Evolutionary conservation across 2,113 vertebrate genomes (phyloP), one percentile per base, ranked within the genome.

Genomic region (Serinus canaria): DNA sequence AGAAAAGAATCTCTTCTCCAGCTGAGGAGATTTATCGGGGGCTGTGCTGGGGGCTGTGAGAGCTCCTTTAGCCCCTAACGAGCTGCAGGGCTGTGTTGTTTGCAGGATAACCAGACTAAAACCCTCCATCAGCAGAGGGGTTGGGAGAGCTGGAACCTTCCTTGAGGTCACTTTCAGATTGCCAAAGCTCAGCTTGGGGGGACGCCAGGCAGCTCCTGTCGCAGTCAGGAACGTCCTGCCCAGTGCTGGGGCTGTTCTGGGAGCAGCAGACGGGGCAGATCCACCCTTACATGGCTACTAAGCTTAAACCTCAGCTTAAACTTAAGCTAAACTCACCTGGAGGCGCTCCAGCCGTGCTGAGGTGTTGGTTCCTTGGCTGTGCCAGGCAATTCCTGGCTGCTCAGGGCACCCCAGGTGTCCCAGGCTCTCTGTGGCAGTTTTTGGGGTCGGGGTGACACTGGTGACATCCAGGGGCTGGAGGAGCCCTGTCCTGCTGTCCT

Each of bases 271-370:
- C 6, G 31, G 21, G 22, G 50, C 11, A 8, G 43, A 33, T 30
- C 75, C 75, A 24, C 15, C 49, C 14, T 1, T 25, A 0, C 43
- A 2, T 1, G 6, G 9, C 67, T 7, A 1, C 23, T 46, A 10
- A 67, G 8, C 68, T 41, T 7, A 31, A 47, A 6, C 44, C 28
- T 11, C 5, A 27, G 6, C 30, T 44, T 17, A 46, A 59, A 30
- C 43, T 59, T 6, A 3, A 37, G 17, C 37, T 52, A 18, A 67
- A 8, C 47, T 31, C 69, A 18, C 49, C 52, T 70, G 58, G 8
- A 11, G 41, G 8, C 41, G 1, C 11, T 44, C 30, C 70, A 50
- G 44, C 58, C 37, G 56, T n/a, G 10, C 0, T 13, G 2, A 53
- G 41, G 9, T 30, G 50, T 20, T 31, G 6, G 47, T 16, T 52